phyloP scores from a whole-genome alignment of 2,888 invertebrate genomes.

The Strigamia crassipes region DNA sequence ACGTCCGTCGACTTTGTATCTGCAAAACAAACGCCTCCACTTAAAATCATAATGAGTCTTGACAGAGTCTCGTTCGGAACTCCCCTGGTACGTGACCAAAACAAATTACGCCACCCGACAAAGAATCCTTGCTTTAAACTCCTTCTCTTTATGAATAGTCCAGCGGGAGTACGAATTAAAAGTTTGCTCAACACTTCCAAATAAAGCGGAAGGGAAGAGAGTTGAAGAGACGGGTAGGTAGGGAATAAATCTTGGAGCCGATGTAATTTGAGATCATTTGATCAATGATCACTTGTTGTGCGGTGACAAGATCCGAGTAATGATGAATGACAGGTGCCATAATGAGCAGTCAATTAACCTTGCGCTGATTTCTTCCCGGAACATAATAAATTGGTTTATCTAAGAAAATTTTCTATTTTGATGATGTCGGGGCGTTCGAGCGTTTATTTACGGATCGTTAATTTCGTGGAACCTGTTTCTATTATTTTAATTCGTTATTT shows the following conservation, averaged over 20 bases:
- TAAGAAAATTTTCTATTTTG: not conserved
- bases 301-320: not conserved
- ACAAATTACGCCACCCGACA: not conserved
- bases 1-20: not conserved
- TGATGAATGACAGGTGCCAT: constrained; percentile 27
- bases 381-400: not conserved
- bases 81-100: not conserved
- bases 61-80: not conserved
- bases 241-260: not conserved
- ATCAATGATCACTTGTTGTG: not conserved
- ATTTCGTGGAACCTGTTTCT: constrained; percentile 1
- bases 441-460: constrained; percentile 20
- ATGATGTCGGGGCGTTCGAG: not conserved
- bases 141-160: not conserved
- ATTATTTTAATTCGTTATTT: not conserved
- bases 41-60: not conserved
- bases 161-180: not conserved
- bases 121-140: too few species aligned
- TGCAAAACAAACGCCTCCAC: not conserved
- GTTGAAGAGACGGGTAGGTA: too few species aligned
- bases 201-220: constrained; percentile 2
- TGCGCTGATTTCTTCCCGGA: not conserved
- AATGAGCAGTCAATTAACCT: constrained; percentile 12
- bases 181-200: not conserved
- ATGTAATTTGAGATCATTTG: not conserved